Conservation (phyloP, 2,888 invertebrate species). For the Fissipunctia ypsillon region DNA sequence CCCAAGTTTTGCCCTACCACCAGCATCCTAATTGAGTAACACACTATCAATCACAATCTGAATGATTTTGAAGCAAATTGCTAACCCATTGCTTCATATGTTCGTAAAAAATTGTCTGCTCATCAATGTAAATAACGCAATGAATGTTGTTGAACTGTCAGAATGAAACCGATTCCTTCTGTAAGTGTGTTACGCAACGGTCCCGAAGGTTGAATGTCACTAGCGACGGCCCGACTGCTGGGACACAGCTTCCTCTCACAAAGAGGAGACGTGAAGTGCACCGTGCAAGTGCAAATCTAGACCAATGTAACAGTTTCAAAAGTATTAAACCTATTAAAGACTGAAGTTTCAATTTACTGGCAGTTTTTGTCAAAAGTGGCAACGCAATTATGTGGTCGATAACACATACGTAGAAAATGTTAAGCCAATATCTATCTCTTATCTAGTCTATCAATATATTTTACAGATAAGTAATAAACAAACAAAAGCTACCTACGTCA, state of each 20-base stretch:
- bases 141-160: too few species aligned
- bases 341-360: not conserved
- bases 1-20: too few species aligned
- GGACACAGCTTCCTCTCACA: not conserved
- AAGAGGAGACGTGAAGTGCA: not conserved
- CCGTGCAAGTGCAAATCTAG: not conserved
- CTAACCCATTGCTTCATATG: too few species aligned
- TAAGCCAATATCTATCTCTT: not conserved
- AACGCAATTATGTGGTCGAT: not conserved
- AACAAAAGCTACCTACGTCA: conserved; percentile 10
- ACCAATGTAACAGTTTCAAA: not conserved
- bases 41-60: too few species aligned
- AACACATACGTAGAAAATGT: not conserved
- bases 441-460: too few species aligned
- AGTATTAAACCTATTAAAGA: not conserved
- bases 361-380: not conserved
- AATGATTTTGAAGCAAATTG: too few species aligned
- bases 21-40: too few species aligned
- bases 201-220: not conserved
- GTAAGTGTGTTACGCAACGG: too few species aligned
- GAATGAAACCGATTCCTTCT: too few species aligned
- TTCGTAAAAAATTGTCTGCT: too few species aligned
- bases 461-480: not conserved
- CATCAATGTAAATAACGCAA: too few species aligned
- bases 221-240: not conserved